Conservation (phyloP, 2,113 vertebrate genomes). For the Atlantisia rogersi region DNA sequence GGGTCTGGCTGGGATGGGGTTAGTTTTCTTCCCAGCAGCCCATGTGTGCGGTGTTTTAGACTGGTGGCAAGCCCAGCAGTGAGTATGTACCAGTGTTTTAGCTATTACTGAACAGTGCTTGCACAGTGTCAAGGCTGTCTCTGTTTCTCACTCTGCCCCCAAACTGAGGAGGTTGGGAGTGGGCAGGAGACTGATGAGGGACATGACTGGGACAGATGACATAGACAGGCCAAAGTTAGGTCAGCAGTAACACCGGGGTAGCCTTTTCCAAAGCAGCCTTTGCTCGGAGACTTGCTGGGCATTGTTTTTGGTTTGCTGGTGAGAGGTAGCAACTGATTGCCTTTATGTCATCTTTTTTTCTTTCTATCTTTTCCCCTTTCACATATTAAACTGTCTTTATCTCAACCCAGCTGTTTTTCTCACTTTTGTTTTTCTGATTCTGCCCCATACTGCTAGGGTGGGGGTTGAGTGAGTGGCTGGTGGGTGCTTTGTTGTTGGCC, state of each 20-base stretch:
- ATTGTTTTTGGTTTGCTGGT: background rate
- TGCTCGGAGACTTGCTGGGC: background rate
- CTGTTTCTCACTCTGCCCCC: background rate
- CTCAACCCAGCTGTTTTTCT: background rate
- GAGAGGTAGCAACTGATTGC: background rate
- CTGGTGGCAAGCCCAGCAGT: too few relatives aligned
- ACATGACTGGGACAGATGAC: too few relatives aligned
- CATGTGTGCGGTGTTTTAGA: background rate
- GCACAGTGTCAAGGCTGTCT: background rate
- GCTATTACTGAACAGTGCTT: background rate
- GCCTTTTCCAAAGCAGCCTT: background rate
- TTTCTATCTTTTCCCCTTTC: too few relatives aligned
- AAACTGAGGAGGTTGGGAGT: background rate
- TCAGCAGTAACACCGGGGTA: background rate
- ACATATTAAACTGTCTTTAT: background rate
- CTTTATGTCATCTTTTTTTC: background rate
- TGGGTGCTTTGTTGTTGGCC: background rate
- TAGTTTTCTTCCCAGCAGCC: background rate
- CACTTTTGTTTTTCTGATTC: background rate
- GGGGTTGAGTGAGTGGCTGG: background rate
- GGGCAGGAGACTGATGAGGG: background rate
- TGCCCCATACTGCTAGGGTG: background rate
- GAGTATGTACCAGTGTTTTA: background rate
- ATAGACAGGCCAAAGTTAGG: fast-evolving
- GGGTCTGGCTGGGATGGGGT: background rate